These are phyloP conservation scores for Halichondria panicea DNA, from an alignment of 37 sponge, comb jelly and placozoan species.

Conservation along the genomic window DNA sequence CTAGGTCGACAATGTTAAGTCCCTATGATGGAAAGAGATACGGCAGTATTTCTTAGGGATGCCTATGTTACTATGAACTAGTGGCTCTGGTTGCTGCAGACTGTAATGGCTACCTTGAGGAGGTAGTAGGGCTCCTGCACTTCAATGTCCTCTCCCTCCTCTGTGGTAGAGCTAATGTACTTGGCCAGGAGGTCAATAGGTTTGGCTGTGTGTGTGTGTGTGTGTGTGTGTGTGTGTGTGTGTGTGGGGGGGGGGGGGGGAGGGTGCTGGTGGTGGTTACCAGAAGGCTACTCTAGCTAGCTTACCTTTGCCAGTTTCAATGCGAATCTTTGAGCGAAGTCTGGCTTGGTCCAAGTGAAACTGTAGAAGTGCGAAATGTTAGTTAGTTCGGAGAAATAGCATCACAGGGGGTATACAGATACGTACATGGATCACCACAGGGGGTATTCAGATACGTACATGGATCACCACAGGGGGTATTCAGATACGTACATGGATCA, in stretches of 20 bases:
- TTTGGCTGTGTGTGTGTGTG: too few relatives aligned
- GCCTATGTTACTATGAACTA: constrained; percentile 6
- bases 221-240: too few relatives aligned
- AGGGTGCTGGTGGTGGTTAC: neutral
- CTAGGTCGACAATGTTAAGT: constrained; percentile 78
- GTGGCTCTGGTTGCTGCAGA: neutral
- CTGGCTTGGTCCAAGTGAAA: constrained; percentile 97
- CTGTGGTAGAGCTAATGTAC: constrained; percentile 71
- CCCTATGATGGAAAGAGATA: constrained; percentile 46
- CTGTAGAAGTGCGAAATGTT: constrained; percentile 20
- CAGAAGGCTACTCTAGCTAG: neutral
- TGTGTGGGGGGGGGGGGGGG: neutral
- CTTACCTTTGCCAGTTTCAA: constrained; percentile 82
- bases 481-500: neutral
- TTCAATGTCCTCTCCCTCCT: constrained; percentile 82
- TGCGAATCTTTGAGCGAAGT: constrained; percentile 87
- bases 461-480: neutral
- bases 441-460: neutral
- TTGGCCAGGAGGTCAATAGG: constrained; percentile 98
- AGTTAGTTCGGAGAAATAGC: too few relatives aligned
- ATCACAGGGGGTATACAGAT: too few relatives aligned
- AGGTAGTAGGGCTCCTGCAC: constrained; percentile 88
- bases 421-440: neutral
- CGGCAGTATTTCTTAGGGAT: neutral
- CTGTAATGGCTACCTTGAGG: constrained; percentile 42